These are phyloP conservation scores for Medauroidea extradentata DNA, from an alignment of 1,140 invertebrate genomes.

Conservation along the genomic window DNA sequence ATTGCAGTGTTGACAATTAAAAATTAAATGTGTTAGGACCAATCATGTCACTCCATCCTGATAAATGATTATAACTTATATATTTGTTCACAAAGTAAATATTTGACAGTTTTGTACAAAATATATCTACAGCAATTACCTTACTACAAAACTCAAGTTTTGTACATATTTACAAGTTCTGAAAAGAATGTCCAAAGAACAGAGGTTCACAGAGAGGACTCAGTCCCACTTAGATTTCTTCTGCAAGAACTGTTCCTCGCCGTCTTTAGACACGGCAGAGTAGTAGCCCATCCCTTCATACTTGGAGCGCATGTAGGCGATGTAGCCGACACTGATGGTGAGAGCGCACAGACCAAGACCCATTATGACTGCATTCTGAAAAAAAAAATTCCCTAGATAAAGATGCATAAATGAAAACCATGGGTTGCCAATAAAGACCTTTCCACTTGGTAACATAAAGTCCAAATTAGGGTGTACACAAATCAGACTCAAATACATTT, in stretches of 20 bases:
- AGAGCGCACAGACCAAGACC: constrained; percentile 63
- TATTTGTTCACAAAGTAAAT: too few relatives aligned
- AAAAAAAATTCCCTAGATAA: constrained; percentile 36
- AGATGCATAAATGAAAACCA: background rate
- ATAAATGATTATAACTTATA: too few relatives aligned
- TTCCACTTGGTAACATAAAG: background rate
- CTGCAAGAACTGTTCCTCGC: constrained; percentile 64
- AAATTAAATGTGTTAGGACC: too few relatives aligned
- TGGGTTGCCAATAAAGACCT: background rate
- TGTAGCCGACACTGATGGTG: constrained; percentile 58
- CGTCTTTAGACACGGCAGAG: constrained; percentile 66
- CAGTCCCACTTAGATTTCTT: constrained; percentile 73
- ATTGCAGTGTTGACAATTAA: too few relatives aligned
- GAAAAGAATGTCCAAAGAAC: too few relatives aligned
- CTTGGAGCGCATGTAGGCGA: constrained; percentile 73
- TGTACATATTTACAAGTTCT: too few relatives aligned
- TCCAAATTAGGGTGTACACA: background rate
- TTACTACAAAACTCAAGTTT: too few relatives aligned
- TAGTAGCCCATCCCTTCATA: constrained; percentile 74
- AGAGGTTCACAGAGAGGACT: too few relatives aligned
- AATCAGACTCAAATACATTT: background rate
- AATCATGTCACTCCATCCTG: too few relatives aligned
- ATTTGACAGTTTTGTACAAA: too few relatives aligned
- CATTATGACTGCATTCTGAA: constrained; percentile 79
- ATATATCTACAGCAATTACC: too few relatives aligned